These are phyloP conservation scores for Drosophila meridionalis DNA, from an alignment of 2,888 invertebrate genomes.

Conservation along the genomic window DNA sequence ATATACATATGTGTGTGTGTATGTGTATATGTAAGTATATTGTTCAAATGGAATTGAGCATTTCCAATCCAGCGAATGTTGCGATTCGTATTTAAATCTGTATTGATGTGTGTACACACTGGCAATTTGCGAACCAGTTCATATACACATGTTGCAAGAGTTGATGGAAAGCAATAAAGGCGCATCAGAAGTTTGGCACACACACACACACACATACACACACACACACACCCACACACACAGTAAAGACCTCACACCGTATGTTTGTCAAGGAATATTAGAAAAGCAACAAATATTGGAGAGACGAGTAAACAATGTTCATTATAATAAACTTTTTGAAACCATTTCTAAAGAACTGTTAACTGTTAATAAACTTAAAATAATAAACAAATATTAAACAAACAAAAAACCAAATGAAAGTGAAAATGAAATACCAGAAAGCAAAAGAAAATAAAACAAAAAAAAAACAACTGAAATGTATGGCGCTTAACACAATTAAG, in stretches of 20 bases:
- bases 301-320: constrained; percentile 49
- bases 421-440: neutral
- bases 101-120: constrained; percentile 22
- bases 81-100: constrained; percentile 19
- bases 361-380: constrained; percentile 62
- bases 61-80: constrained; percentile 16
- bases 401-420: constrained; percentile 8
- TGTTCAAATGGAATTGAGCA: constrained; percentile 56
- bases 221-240: constrained; percentile 18
- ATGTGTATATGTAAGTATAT: constrained; percentile 17
- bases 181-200: constrained; percentile 57
- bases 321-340: constrained; percentile 65
- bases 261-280: constrained; percentile 58
- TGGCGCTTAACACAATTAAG: constrained; percentile 44
- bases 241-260: constrained; percentile 53
- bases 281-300: constrained; percentile 50
- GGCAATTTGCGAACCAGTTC: constrained; percentile 13
- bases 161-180: constrained; percentile 6
- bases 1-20: neutral
- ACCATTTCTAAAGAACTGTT: constrained; percentile 70
- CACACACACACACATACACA: constrained; percentile 11
- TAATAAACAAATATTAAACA: constrained; percentile 29
- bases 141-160: constrained; percentile 3
- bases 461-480: constrained; percentile 37
- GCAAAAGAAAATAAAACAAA: neutral